Evolutionary conservation across 2,797 vertebrate genomes (phyloP), one percentile per base, ranked within the genome.

Genomic region (Acestrorhynchus altus): DNA sequence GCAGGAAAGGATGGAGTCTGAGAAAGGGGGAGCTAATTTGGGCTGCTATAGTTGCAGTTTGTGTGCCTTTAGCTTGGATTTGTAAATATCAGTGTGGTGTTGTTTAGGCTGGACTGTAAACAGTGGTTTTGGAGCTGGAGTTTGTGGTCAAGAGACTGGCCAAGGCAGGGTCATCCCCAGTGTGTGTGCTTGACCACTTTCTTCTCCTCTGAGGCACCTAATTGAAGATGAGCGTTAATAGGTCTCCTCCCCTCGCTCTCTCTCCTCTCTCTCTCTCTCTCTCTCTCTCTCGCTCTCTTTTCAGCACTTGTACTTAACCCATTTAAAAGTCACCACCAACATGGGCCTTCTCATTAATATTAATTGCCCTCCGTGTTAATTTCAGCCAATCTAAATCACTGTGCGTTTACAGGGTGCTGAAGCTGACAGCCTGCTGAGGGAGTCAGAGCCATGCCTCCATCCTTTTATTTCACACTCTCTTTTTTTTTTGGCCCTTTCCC

Each of bases 331-430:
- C 80, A 79, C 81, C 35, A 60, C 77, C 79, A 85, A 85, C 81
- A 85, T 52, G 57, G 52, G 52, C 35, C 20, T 40, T 49, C 63
- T 82, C 80, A 89, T 90, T 84, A 90, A 92, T 91, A 91, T 90
- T 85, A 81, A 92, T 84, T 84, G 18, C 83, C 61, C 66, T 83
- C 61, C 51, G 71, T 87, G 87, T 89, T 90, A 85, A 85, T 88
- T 87, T 85, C 73, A 81, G 82, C 66, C 83, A 81, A 80, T 85
- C 72, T 49, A 35, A 72, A 24, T 85, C 79, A 86, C 72, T 73
- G 78, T 78, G 83, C 82, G 85, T 83, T 85, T 81, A 70, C 82
- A 77, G 83, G 72, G 78, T 68, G 56, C 80, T 78, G 81, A 77
- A 72, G 74, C 83, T 82, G 84, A 81, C 76, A 78, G 79, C 57